Evolutionary conservation across 2,888 invertebrate species (phyloP).

Genomic region (Spisula solida): DNA sequence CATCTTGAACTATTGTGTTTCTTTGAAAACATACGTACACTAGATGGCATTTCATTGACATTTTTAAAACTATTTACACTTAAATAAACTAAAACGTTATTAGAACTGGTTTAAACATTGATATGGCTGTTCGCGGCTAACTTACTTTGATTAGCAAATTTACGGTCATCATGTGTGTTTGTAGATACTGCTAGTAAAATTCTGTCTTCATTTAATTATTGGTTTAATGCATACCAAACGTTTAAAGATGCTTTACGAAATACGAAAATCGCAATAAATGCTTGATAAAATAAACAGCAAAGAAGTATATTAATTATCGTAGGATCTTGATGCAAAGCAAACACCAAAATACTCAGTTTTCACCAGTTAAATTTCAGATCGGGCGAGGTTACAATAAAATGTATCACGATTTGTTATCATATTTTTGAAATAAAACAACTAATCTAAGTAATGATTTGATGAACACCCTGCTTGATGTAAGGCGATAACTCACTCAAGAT

Average conservation of each 20-base stretch:
- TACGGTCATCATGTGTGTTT: constrained; percentile 3
- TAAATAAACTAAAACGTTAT: too few species aligned
- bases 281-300: constrained; percentile 15
- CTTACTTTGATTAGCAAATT: background rate
- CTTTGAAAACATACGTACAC: too few species aligned
- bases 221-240: background rate
- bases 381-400: background rate
- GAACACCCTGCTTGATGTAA: background rate
- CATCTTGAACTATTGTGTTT: too few species aligned
- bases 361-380: background rate
- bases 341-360: constrained; percentile 7
- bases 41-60: too few species aligned
- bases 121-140: background rate
- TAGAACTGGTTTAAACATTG: background rate
- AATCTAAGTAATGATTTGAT: background rate
- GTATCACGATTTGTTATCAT: constrained; percentile 8
- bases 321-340: constrained; percentile 24
- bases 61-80: too few species aligned
- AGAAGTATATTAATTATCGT: background rate
- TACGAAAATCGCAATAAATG: constrained; percentile 6
- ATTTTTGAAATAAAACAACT: constrained; percentile 28
- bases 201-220: background rate
- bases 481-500: background rate
- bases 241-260: background rate
- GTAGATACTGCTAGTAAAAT: background rate